Conservation (phyloP, 2,113 vertebrate species). For the Pycnonotus jocosus region DNA sequence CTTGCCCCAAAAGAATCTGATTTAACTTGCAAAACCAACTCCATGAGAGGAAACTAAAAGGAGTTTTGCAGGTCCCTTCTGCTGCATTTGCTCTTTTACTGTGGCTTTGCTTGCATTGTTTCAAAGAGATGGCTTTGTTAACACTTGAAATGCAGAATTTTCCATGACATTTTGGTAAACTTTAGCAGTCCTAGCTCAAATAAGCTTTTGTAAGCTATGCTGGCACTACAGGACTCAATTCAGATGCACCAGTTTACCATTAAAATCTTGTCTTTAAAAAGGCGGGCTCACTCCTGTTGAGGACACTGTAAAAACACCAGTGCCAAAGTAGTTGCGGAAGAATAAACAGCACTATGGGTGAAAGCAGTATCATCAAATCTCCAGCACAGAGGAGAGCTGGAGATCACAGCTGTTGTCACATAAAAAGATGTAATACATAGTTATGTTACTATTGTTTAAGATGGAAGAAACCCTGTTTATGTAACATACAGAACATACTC, state of each 20-base stretch:
- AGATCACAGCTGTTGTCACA: slow-evolving; percentile 13
- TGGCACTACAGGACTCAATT: background rate
- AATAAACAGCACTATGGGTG: background rate
- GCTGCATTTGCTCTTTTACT: background rate
- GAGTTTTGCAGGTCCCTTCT: background rate
- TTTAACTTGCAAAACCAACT: background rate
- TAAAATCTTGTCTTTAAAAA: background rate
- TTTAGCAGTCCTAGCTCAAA: background rate
- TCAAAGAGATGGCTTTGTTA: background rate
- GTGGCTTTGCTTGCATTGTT: background rate
- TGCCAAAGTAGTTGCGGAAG: background rate
- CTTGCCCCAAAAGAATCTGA: background rate
- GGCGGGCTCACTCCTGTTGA: background rate
- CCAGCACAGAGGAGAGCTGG: background rate
- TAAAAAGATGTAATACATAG: background rate
- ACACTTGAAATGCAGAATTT: background rate
- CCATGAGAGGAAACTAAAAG: background rate
- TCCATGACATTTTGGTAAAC: background rate
- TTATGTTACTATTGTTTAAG: background rate
- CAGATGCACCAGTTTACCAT: background rate
- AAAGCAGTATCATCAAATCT: background rate
- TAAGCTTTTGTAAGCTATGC: background rate
- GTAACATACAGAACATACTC: slow-evolving; percentile 25
- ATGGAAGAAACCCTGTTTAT: slow-evolving; percentile 45
- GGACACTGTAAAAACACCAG: background rate